Base-by-base conservation (phyloP, 2,797 vertebrate species). In the Pipistrellus kuhlii region DNA sequence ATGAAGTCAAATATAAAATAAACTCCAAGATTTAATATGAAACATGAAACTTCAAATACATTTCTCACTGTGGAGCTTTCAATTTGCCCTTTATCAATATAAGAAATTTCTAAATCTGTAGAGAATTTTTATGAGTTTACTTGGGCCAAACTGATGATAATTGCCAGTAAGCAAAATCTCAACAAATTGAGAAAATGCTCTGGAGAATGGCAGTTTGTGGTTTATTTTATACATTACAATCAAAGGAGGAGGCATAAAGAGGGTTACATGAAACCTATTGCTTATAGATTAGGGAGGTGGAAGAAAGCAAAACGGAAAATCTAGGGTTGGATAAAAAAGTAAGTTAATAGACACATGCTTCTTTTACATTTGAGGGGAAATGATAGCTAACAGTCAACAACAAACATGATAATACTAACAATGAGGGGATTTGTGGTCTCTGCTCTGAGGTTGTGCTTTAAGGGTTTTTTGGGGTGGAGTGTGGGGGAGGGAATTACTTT, bases 1-100 rank as follows among this genome's bases (percentile, higher is more conserved):
- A 83, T 64, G 13, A 20, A 59, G 23, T 85, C 20, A 90, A 92
- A 92, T 30, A 53, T n/a, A 90, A 89, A 90, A 81, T 64, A 14
- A 53, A 78, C 10, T 35, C 38, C 21, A 94, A 68, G 55, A 53
- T 59, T 93, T 91, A 85, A 66, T 8, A n/a, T 35, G n/a, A 76
- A 14, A 68, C 20, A n/a, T 35, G n/a, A 76, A 11, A 68, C 20
- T 64, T 72, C 18, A 38, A 71, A 72, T 27, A 85, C 38, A 71
- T 35, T 75, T 71, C 51, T 75, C 2, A 5, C 12, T 17, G 32
- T 3, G 5, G 69, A 10, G 13, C 12, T 72, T 64, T 80, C 15
- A 68, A 18, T 13, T 69, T 38, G 62, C 12, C 21, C 17, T 64
- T n/a, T 64, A n/a, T n/a, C 62, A 64, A 18, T 6, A 6, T n/a